Evolutionary conservation across 2,797 vertebrate species (phyloP), one percentile per base, ranked within the genome.

Genomic region (Ctenochaetus hawaiiensis): DNA sequence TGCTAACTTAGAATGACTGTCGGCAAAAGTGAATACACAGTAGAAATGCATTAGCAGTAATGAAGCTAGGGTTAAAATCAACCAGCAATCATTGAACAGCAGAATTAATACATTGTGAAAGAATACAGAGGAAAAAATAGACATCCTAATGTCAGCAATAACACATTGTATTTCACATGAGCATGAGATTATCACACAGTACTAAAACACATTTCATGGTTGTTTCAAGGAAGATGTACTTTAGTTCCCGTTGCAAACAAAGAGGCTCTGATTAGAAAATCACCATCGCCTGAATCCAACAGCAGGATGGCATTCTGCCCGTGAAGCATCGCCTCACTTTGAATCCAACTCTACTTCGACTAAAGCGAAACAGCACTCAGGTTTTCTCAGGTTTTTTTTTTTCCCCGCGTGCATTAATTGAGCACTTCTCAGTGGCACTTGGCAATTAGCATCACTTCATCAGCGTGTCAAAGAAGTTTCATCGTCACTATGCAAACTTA

Each of bases 181-280:
- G 47, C 67, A 84, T 58, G 45, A 69, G 26, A 84, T 84, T 75
- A 85, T 79, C 69, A 84, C 54, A 86, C 72, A 85, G 57, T 5
- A 54, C 1, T 75, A 69, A 53, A 83, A 87, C 45, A 89, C 68
- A 87, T 79, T 80, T 88, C 82, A 84, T 84, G 85, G 91, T 92
- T 92, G 91, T 91, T 91, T 79, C 75, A 89, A 91, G 91, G 92
- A 94, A 94, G 93, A 94, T 90, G 78, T 8, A 13, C 84, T 89
- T 86, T 16, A 65, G 82, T 85, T 91, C 73, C 66, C 61, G 17
- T 41, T 20, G 64, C 58, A 77, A 77, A 81, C 79, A 87, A 72
- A 71, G 30, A 72, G 63, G 39, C 18, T 26, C 47, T 72, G 58
- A 84, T 88, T 49, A 81, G 71, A 66, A 81, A 82, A 76, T 63